These are phyloP conservation scores for Musca vetustissima DNA, from an alignment of 1,140 invertebrate genomes.

Conservation along the genomic window DNA sequence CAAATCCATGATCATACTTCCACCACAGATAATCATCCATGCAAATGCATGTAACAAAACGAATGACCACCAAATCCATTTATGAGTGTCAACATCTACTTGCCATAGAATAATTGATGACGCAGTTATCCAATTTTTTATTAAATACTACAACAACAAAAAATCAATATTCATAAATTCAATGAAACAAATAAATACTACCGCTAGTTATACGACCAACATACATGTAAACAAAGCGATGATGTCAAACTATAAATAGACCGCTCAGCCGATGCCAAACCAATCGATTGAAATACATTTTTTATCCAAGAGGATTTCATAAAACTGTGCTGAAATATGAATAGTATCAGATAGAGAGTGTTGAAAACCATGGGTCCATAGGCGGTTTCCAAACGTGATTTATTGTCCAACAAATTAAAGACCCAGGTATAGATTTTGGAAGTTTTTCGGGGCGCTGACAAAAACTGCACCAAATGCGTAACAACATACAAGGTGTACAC, in stretches of 20 bases:
- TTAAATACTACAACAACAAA: constrained; percentile 52
- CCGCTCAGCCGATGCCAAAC: constrained; percentile 56
- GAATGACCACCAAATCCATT: constrained; percentile 57
- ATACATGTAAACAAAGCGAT: constrained; percentile 53
- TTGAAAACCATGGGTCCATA: constrained; percentile 55
- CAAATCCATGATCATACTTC: constrained; percentile 65
- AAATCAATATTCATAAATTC: neutral
- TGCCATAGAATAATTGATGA: constrained; percentile 58
- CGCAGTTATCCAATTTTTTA: constrained; percentile 57
- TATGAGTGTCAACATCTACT: constrained; percentile 53
- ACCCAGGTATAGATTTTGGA: constrained; percentile 46
- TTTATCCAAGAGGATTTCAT: constrained; percentile 57
- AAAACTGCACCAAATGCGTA: constrained; percentile 43
- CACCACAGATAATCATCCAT: constrained; percentile 65
- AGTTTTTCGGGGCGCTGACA: constrained; percentile 40
- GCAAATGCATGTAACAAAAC: constrained; percentile 58
- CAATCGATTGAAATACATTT: constrained; percentile 48
- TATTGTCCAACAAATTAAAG: constrained; percentile 51
- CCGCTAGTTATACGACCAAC: constrained; percentile 26
- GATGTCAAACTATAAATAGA: constrained; percentile 59
- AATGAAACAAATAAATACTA: no score
- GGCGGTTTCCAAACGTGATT: constrained; percentile 44
- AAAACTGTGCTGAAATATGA: constrained; percentile 60
- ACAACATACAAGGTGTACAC: constrained; percentile 48
- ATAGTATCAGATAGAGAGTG: constrained; percentile 56